phyloP scores from a whole-genome alignment of 2,797 vertebrate genomes.

The Myotis findleyi region DNA sequence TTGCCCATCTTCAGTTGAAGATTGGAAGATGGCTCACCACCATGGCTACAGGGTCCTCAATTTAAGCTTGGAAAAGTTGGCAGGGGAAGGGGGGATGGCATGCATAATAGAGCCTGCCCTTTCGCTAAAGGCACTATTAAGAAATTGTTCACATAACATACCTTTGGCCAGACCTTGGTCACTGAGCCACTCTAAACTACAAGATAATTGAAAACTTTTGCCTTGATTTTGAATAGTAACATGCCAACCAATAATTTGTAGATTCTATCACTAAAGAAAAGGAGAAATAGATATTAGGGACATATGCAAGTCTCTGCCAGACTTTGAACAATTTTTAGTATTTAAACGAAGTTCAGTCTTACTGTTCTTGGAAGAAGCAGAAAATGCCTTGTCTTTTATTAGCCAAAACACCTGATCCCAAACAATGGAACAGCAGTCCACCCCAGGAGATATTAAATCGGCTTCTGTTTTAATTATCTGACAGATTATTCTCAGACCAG shows the following conservation, averaged over 20 bases:
- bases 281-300: background rate
- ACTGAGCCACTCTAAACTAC: background rate
- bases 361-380: background rate
- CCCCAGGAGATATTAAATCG: background rate
- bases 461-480: background rate
- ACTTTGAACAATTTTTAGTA: background rate
- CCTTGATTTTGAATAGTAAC: background rate
- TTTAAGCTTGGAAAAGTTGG: background rate
- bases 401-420: background rate
- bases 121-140: background rate
- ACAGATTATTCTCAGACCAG: background rate
- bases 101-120: background rate
- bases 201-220: background rate
- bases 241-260: background rate
- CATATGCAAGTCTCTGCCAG: background rate
- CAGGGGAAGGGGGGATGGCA: fast-evolving
- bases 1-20: too few relatives aligned
- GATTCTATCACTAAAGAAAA: background rate
- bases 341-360: background rate
- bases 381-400: background rate
- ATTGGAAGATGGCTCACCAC: background rate
- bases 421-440: background rate
- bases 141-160: background rate
- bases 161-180: background rate
- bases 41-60: background rate